Evolutionary conservation across 1,140 invertebrate species (phyloP), one percentile per base, ranked within the genome.

Genomic region (Choristoneura fumiferana): DNA sequence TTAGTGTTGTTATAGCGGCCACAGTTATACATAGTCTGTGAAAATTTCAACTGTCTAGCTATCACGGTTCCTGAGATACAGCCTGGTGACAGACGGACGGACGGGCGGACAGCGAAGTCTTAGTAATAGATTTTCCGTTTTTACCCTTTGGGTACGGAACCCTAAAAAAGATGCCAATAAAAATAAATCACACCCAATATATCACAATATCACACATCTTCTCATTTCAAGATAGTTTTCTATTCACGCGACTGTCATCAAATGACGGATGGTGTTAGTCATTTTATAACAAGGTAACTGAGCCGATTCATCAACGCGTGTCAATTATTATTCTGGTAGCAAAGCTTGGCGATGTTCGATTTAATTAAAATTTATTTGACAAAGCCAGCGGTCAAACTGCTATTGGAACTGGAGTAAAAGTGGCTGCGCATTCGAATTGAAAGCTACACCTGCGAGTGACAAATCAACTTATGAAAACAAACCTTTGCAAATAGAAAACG

Each of bases 361-460:
- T 84, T 85, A 87, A 87, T 87, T 87, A 84, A 74, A 85, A 87
- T 87, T 85, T 87, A 85, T 84, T 77, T 72, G 79, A 78, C 63
- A 74, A 49, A 29, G 43, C 10, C 22, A 45, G 17, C 10, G 22
- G 43, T 49, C 18, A 18, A 29, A n/a, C 18, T 49, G n/a, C 17
- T 49, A 18, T 49, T 49, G 22, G 43, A 49, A 49, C 17, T 49
- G 43, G 43, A 49, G 43, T 49, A 49, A 49, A 49, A 49, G 43
- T 29, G 17, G 18, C 43, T 17, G n/a, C n/a, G n/a, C n/a, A 12
- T 49, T 4, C 22, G 17, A 49, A 29, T 49, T 18, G 43, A 49
- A 49, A 49, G 17, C 29, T 49, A 17, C 43, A 49, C 43, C 17
- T 49, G 43, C 43, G 43, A 13, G 17, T 49, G 22, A 13, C 43